Conservation (phyloP, 2,797 vertebrate genomes). For the Salarias fasciatus region DNA sequence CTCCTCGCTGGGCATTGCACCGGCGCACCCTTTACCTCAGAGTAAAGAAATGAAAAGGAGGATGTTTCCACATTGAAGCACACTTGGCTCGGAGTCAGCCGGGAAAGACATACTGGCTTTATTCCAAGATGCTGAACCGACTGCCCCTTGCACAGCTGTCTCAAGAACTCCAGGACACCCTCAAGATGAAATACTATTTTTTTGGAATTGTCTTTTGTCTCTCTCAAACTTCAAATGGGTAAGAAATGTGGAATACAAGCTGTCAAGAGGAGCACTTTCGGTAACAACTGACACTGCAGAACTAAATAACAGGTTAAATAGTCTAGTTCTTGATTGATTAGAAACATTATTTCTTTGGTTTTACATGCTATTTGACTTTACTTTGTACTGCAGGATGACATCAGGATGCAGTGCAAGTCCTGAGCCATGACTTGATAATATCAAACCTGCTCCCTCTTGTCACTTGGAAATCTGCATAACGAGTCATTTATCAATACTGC, state of each 20-base stretch:
- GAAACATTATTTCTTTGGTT: neutral
- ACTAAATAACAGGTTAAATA: too few species aligned
- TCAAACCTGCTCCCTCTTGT: conserved; percentile 41
- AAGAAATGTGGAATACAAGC: too few species aligned
- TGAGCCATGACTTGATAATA: conserved; percentile 39
- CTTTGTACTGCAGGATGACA: neutral
- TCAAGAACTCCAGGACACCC: neutral
- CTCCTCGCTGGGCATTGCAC: conserved; percentile 13
- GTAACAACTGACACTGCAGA: too few species aligned
- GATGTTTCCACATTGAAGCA: conserved; percentile 4
- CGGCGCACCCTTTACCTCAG: conserved; percentile 31
- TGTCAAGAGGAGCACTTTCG: too few species aligned
- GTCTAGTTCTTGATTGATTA: too few species aligned
- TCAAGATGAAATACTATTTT: neutral
- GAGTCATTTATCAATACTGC: conserved; percentile 17
- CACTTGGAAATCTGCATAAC: conserved; percentile 30
- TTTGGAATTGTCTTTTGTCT: too few species aligned
- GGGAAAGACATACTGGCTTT: too few species aligned
- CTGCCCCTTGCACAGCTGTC: too few species aligned
- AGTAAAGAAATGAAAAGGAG: conserved; percentile 9
- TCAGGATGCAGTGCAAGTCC: neutral
- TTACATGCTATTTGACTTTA: neutral
- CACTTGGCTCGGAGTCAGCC: too few species aligned
- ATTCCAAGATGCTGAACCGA: too few species aligned
- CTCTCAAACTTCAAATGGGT: too few species aligned